phyloP scores from a whole-genome alignment of 1,140 invertebrate species.

The Anastatus disparis region DNA sequence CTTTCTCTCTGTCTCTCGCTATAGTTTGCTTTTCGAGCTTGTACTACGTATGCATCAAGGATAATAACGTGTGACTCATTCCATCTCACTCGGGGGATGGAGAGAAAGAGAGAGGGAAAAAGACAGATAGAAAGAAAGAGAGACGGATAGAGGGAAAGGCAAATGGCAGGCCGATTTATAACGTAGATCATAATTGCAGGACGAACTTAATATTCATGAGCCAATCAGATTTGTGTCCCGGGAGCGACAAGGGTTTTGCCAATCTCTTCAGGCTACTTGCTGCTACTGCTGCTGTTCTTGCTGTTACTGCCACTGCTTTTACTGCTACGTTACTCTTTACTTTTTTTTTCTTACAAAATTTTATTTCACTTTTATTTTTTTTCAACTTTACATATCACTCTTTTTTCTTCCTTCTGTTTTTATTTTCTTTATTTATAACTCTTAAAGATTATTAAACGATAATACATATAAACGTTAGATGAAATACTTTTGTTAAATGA shows the following conservation, averaged over 20 bases:
- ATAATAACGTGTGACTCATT: no score
- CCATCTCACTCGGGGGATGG: no score
- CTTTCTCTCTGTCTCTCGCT: slow-evolving; percentile 6
- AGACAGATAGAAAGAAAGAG: neutral
- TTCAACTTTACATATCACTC: no score
- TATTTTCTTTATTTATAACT: slow-evolving; percentile 31
- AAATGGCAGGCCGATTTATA: slow-evolving; percentile 68
- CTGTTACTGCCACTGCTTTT: neutral
- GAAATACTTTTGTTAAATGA: no score
- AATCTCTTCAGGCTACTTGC: slow-evolving; percentile 44
- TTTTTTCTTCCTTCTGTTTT: slow-evolving; percentile 2
- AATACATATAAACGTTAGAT: no score
- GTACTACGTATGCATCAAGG: neutral
- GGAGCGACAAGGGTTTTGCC: slow-evolving; percentile 59
- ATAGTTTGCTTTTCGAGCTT: neutral
- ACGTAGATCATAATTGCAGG: slow-evolving; percentile 68
- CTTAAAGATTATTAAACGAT: slow-evolving; percentile 32
- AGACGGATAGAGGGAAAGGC: slow-evolving; percentile 49
- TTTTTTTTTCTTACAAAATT: slow-evolving; percentile 5
- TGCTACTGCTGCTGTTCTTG: no score
- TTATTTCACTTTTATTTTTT: no score
- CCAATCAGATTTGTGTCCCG: slow-evolving; percentile 67
- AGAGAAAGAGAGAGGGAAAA: no score
- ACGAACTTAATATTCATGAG: slow-evolving; percentile 69
- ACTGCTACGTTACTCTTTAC: slow-evolving; percentile 11